A percentile compares a stretch with the other conserved stretches of the same genome.
These are phyloP conservation scores for Coregonus sp. DNA, from an alignment of 2,797 vertebrate species.

Conservation along the genomic window DNA sequence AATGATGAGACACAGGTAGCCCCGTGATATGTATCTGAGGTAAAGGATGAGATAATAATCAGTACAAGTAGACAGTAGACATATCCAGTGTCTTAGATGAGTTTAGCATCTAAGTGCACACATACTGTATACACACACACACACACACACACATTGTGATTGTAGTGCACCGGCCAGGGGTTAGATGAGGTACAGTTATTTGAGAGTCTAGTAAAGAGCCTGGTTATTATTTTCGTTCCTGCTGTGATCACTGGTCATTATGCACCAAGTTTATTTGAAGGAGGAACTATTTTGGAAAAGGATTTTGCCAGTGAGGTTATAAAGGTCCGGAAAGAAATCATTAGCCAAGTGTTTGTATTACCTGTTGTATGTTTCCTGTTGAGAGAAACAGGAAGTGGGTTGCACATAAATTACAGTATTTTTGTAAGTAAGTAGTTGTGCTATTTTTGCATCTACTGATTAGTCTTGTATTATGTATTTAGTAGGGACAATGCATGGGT, in stretches of 20 bases:
- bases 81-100: too few relatives aligned
- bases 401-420: neutral
- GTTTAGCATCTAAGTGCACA: neutral
- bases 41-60: too few relatives aligned
- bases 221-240: conserved; percentile 50
- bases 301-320: neutral
- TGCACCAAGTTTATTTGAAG: conserved; percentile 41
- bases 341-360: neutral
- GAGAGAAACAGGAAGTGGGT: neutral
- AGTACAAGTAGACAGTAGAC: too few relatives aligned
- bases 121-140: neutral
- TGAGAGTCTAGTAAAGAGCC: conserved; percentile 39
- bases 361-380: neutral
- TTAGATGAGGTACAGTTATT: conserved; percentile 31
- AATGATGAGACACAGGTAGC: neutral
- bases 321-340: neutral
- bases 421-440: neutral
- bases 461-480: too few relatives aligned
- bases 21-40: neutral
- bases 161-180: conserved; percentile 44
- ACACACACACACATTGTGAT: conserved; percentile 16
- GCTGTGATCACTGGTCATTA: conserved; percentile 61
- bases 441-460: neutral
- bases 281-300: neutral
- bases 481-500: too few relatives aligned